Conservation (phyloP, 2,113 vertebrate species). For the Vidua chalybeata region DNA sequence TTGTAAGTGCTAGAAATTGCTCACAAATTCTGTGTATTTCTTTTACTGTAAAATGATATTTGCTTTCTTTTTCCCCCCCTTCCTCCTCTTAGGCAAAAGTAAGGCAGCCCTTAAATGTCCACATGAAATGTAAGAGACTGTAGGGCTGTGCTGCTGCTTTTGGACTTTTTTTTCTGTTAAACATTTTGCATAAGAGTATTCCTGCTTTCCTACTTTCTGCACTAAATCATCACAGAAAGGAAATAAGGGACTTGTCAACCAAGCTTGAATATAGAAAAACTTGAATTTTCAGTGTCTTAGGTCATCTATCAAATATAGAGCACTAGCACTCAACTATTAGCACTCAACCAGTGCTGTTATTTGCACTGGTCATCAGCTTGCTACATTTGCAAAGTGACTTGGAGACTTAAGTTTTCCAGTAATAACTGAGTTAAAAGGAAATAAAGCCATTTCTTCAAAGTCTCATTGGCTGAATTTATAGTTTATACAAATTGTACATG, state of each 20-base stretch:
- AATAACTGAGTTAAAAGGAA: neutral
- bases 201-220: neutral
- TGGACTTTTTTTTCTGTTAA: neutral
- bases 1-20: neutral
- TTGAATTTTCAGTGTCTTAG: neutral
- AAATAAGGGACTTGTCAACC: neutral
- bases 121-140: neutral
- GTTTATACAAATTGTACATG: neutral
- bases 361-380: neutral
- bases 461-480: neutral
- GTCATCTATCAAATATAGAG: neutral
- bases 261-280: neutral
- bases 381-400: neutral
- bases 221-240: neutral
- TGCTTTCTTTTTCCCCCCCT: neutral
- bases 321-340: no score
- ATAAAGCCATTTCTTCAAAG: neutral
- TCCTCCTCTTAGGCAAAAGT: neutral
- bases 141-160: neutral
- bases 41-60: neutral
- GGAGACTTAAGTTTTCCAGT: neutral
- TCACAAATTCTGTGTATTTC: neutral
- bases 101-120: neutral
- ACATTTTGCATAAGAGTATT: neutral
- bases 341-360: neutral